Evolutionary conservation across 2,888 invertebrate species (phyloP).

Genomic region (Cyrtodaria siliqua): DNA sequence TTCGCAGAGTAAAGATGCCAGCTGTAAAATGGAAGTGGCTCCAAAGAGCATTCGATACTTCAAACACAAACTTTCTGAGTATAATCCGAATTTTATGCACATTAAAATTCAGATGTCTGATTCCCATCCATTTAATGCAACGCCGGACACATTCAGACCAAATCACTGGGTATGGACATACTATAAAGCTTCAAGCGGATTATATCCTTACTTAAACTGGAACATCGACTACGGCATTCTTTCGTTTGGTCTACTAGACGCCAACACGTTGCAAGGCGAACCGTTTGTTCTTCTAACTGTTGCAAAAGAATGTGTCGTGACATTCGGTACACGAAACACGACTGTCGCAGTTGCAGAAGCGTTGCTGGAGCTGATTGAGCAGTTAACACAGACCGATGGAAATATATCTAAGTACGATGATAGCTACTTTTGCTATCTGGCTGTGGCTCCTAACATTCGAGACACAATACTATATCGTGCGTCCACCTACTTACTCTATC

Average conservation of each 20-base stretch:
- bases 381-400: neutral
- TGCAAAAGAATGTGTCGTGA: conserved; percentile 7
- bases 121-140: neutral
- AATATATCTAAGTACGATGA: conserved; percentile 36
- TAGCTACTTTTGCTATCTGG: conserved; percentile 41
- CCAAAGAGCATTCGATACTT: conserved; percentile 24
- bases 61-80: conserved; percentile 13
- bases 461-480: conserved; percentile 20
- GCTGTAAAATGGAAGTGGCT: neutral
- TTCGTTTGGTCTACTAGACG: conserved; percentile 48
- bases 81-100: conserved; percentile 32
- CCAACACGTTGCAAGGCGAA: conserved; percentile 24
- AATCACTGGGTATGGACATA: conserved; percentile 52
- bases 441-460: conserved; percentile 19
- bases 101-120: conserved; percentile 15
- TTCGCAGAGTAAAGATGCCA: too few species aligned
- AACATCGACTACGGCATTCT: conserved; percentile 40
- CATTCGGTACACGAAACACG: conserved; percentile 31
- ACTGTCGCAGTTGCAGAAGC: conserved; percentile 24
- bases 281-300: conserved; percentile 8
- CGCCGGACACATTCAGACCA: conserved; percentile 31
- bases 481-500: conserved; percentile 36
- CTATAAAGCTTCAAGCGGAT: conserved; percentile 14
- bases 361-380: neutral
- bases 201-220: conserved; percentile 42